Conservation (phyloP, 2,113 vertebrate species). For the Amia ocellicauda region DNA sequence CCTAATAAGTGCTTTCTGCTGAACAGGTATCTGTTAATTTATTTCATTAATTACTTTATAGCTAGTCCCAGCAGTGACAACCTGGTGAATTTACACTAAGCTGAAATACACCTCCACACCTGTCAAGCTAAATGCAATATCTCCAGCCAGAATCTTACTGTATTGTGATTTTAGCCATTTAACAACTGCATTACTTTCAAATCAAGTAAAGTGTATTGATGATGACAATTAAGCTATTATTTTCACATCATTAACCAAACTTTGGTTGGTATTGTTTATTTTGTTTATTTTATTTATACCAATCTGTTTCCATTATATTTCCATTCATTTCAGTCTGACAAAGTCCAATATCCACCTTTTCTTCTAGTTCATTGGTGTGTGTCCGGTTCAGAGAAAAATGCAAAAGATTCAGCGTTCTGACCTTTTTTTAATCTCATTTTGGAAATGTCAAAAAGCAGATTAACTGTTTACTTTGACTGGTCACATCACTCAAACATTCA, state of each 20-base stretch:
- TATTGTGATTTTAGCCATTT: neutral
- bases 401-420: neutral
- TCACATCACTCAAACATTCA: neutral
- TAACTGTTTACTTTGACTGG: neutral
- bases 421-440: conserved; percentile 8
- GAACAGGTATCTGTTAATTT: neutral
- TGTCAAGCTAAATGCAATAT: neutral
- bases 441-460: neutral
- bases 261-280: too few relatives aligned
- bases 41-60: neutral
- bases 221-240: too few relatives aligned
- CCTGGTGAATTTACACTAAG: neutral
- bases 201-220: too few relatives aligned
- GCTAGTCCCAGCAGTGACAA: neutral
- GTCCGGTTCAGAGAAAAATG: neutral
- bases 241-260: too few relatives aligned
- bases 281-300: too few relatives aligned
- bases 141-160: neutral
- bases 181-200: too few relatives aligned
- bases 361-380: too few relatives aligned
- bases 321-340: too few relatives aligned
- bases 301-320: too few relatives aligned
- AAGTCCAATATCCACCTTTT: too few relatives aligned
- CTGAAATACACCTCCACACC: too few relatives aligned
- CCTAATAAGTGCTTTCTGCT: neutral